These are phyloP conservation scores for Eulemur rubriventer DNA, from an alignment of 2,797 vertebrate genomes.

Conservation along the genomic window DNA sequence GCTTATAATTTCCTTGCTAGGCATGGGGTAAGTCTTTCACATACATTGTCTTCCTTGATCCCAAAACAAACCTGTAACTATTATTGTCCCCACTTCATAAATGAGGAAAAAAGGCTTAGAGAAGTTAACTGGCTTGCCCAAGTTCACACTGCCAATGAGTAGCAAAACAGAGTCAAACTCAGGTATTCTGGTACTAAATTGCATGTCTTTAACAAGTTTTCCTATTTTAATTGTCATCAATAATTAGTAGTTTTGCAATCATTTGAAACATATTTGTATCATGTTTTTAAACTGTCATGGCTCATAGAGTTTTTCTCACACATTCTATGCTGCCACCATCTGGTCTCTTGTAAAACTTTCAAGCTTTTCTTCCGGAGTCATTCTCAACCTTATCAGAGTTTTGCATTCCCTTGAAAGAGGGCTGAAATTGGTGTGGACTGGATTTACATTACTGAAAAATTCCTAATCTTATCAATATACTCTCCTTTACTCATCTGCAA, in stretches of 20 bases:
- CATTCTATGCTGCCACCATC: constrained; percentile 85
- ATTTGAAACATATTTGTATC: not conserved
- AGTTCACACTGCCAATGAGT: not conserved
- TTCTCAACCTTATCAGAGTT: not conserved
- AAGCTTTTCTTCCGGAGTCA: constrained; percentile 26
- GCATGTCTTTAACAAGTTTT: not conserved
- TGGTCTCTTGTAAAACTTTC: constrained; percentile 71
- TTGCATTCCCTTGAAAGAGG: not conserved
- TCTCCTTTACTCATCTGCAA: not conserved
- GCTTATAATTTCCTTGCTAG: not conserved
- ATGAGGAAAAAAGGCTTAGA: not conserved
- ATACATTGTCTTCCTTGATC: not conserved
- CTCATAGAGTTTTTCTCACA: constrained; percentile 40
- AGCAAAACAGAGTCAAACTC: not conserved
- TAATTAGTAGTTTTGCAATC: constrained; percentile 19
- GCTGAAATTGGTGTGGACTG: not conserved
- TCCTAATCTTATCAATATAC: not conserved
- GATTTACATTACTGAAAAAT: constrained; percentile 12
- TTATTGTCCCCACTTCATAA: not conserved
- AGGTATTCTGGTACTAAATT: not conserved
- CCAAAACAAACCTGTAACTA: not conserved
- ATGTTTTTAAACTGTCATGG: not conserved
- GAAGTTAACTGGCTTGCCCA: not conserved
- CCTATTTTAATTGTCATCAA: not conserved
- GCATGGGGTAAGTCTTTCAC: not conserved